Conservation (phyloP, 2,113 vertebrate species). For the Pipa parva region DNA sequence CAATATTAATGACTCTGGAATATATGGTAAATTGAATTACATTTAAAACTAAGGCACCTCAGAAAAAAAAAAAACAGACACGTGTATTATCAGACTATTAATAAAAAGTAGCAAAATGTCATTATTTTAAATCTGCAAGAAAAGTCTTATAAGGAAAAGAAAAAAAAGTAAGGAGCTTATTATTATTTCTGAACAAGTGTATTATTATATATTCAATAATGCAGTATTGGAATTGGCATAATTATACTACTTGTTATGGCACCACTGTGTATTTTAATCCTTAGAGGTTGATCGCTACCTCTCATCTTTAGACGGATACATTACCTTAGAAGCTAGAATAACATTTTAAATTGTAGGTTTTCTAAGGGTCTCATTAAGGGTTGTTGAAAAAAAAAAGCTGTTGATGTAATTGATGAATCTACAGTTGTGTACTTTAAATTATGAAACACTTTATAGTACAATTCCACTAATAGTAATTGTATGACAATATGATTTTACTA, state of each 20-base stretch:
- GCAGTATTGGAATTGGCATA: not conserved
- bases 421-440: not conserved
- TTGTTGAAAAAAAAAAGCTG: not conserved
- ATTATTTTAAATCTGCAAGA: too few relatives aligned
- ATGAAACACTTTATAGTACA: not conserved
- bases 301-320: conserved; percentile 44
- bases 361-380: conserved; percentile 36
- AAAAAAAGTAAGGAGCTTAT: too few relatives aligned
- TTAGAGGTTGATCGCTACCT: conserved; percentile 20
- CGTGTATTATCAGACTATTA: too few relatives aligned
- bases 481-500: not conserved
- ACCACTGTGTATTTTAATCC: not conserved
- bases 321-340: conserved; percentile 47
- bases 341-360: conserved; percentile 42
- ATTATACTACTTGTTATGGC: not conserved
- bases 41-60: conserved; percentile 65
- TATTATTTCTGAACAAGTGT: too few relatives aligned
- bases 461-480: not conserved
- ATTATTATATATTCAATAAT: not conserved
- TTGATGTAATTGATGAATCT: conserved; percentile 7
- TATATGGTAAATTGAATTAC: conserved; percentile 79
- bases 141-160: too few relatives aligned
- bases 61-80: too few relatives aligned
- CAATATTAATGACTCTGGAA: conserved; percentile 82
- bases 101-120: conserved; percentile 64